phyloP scores from a whole-genome alignment of 2,888 invertebrate genomes.

The Monochamus alternatus region DNA sequence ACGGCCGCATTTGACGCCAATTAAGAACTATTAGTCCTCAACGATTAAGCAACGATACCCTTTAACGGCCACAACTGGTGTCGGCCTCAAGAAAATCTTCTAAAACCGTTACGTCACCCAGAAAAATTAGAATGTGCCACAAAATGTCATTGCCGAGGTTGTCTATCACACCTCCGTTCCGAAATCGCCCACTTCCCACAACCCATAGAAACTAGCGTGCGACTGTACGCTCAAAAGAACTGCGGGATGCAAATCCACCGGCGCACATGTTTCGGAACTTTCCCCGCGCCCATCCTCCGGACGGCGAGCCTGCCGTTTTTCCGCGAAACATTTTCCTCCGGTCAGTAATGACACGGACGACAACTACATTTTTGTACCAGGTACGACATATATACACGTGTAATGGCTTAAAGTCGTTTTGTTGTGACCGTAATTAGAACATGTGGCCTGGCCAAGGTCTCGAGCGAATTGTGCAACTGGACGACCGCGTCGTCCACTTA shows the following conservation, averaged over 20 bases:
- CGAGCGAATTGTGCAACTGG: conserved; percentile 15
- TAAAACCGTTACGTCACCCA: neutral
- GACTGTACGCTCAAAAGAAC: neutral
- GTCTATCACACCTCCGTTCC: conserved; percentile 3
- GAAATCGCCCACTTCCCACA: conserved; percentile 8
- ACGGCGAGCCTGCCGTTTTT: neutral
- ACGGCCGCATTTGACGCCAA: too few species aligned
- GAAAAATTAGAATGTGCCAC: neutral
- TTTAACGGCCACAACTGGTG: neutral
- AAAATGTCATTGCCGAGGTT: neutral
- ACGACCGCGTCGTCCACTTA: neutral
- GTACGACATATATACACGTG: neutral
- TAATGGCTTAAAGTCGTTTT: neutral
- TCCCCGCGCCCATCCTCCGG: neutral
- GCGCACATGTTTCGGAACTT: neutral
- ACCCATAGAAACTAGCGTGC: neutral
- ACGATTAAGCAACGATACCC: neutral
- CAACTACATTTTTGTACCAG: neutral
- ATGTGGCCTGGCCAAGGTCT: conserved; percentile 12
- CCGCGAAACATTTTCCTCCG: neutral
- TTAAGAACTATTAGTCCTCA: neutral
- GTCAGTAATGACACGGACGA: neutral
- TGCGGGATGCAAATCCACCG: neutral
- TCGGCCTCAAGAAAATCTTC: neutral
- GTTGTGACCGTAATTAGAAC: neutral